phyloP scores from a whole-genome alignment of 35 echinoderm and acorn worm species.

The Apostichopus californicus region DNA sequence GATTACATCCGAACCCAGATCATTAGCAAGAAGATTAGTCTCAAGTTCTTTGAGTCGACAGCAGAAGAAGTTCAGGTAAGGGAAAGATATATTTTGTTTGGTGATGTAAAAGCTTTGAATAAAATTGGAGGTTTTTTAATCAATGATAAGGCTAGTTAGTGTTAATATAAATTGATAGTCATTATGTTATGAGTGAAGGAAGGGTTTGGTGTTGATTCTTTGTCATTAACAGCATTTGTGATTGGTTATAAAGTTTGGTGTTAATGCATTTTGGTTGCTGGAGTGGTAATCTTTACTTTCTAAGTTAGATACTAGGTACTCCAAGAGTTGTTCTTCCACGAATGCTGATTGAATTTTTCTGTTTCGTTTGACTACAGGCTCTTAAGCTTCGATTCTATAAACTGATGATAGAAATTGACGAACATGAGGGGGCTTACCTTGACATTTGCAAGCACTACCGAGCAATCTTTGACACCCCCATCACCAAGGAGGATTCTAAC shows the following conservation, averaged over 20 bases:
- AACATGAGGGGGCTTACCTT: constrained; percentile 91
- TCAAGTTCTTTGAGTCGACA: constrained; percentile 87
- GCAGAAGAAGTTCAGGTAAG: constrained; percentile 88
- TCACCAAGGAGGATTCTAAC: constrained; percentile 77
- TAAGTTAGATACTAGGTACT: too few species aligned
- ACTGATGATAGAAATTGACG: constrained; percentile 94
- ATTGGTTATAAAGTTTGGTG: too few species aligned
- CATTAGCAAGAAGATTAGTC: constrained; percentile 96
- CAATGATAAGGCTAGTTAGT: not conserved
- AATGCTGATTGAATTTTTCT: too few species aligned
- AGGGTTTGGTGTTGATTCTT: too few species aligned
- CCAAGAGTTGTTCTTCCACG: too few species aligned
- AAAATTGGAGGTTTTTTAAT: not conserved
- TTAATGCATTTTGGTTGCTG: too few species aligned
- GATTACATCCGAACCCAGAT: constrained; percentile 98
- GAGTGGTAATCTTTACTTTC: too few species aligned
- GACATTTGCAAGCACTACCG: constrained; percentile 96
- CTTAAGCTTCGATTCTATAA: constrained; percentile 87
- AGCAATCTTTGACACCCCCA: constrained; percentile 90
- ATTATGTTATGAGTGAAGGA: too few species aligned
- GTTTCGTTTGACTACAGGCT: constrained; percentile 49
- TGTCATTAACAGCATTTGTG: too few species aligned
- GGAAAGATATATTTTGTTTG: not conserved
- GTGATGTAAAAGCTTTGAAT: too few species aligned
- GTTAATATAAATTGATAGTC: too few species aligned